A percentile compares a stretch with the other conserved stretches of the same genome.
Conservation (phyloP, 2,888 invertebrate species). For the Tachina grossa region DNA sequence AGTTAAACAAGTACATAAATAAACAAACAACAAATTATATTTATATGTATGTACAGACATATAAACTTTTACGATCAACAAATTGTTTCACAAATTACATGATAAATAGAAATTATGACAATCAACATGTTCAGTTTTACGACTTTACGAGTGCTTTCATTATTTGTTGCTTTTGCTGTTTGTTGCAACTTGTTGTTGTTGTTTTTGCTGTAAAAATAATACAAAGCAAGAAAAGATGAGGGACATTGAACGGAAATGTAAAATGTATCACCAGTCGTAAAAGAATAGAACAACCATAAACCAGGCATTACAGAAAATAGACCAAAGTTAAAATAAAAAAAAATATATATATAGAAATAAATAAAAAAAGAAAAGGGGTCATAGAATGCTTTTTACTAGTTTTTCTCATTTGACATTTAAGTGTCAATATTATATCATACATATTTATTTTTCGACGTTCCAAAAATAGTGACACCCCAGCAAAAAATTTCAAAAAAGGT, state of each 20-base stretch:
- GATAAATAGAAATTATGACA: slow-evolving; percentile 82
- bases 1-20: slow-evolving; percentile 21
- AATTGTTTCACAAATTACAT: slow-evolving; percentile 78
- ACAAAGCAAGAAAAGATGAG: slow-evolving; percentile 14
- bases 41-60: not conserved
- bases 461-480: not conserved
- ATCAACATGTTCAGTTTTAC: slow-evolving; percentile 69
- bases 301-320: slow-evolving; percentile 9
- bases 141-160: slow-evolving; percentile 56
- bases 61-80: slow-evolving; percentile 78
- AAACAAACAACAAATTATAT: slow-evolving; percentile 11
- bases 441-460: not conserved
- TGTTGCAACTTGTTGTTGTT: slow-evolving; percentile 28
- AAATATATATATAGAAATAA: not conserved
- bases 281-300: slow-evolving; percentile 20
- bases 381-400: slow-evolving; percentile 33
- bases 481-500: too few relatives aligned
- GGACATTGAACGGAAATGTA: slow-evolving; percentile 49
- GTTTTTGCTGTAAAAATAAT: slow-evolving; percentile 40
- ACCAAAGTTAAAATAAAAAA: not conserved
- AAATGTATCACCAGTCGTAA: slow-evolving; percentile 45
- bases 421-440: slow-evolving; percentile 75
- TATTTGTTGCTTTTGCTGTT: slow-evolving; percentile 45
- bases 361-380: slow-evolving; percentile 43
- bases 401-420: slow-evolving; percentile 75